Evolutionary conservation across 1,140 invertebrate species (phyloP), one percentile per base, ranked within the genome.

Genomic region (Apocrypta bakeri): DNA sequence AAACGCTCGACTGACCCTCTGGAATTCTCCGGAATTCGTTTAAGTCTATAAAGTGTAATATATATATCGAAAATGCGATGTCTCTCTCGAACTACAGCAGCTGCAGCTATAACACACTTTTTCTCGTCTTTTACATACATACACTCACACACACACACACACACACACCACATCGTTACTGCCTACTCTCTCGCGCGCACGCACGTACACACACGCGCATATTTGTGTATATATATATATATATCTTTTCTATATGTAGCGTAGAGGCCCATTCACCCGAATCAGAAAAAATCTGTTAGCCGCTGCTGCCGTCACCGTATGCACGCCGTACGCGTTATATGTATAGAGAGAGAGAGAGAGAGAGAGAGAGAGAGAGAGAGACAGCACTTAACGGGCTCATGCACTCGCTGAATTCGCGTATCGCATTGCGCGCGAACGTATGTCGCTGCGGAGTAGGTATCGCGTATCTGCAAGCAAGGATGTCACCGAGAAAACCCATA

Each of bases 231-330:
- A n/a, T n/a, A 48, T 48, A 17, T 56, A n/a, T 48, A 17, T 17
- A 48, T 56, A 17, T 56, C 17, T 21, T 25, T 11, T 1, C 24
- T 25, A 9, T 27, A 11, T 66, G 9, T 9, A 37, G 33, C 9
- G 33, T 37, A 9, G 63, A 6, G 89, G 91, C 81, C 87, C 90
- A 89, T 91, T 92, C 90, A 91, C 90, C 90, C 90, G 90, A 89
- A 92, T 88, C 90, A 88, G 88, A 87, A 91, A 92, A 92, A 91
- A 91, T 90, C 56, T 8, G 37, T 61, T 2, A 11, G 14, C 75
- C 2, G 61, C 11, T 64, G 63, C 25, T 14, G 25, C 9, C 63
- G 63, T 64, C 61, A n/a, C 21, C 40, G 7, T 14, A 21, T 56
- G 21, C 17, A 21, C 48, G 48, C 21, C 21, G 48, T 14, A n/a